phyloP scores from a whole-genome alignment of 2,888 invertebrate genomes.

The Drosophila ustulata region DNA sequence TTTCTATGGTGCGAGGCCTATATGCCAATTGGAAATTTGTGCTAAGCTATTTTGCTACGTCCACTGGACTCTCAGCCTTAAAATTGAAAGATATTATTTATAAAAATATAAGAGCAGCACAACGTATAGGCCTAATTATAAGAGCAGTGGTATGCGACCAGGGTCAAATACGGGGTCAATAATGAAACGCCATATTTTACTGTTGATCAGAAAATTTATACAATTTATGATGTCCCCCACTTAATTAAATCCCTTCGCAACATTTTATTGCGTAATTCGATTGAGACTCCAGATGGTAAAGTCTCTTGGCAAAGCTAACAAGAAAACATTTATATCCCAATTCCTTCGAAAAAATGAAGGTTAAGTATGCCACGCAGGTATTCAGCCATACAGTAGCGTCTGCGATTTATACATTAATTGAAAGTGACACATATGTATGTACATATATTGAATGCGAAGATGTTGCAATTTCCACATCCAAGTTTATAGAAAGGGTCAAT shows the following conservation, averaged over 20 bases:
- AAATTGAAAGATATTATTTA: not conserved
- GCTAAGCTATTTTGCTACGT: not conserved
- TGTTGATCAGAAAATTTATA: not conserved
- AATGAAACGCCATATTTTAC: not conserved
- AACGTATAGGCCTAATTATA: not conserved
- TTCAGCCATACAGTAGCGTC: no score
- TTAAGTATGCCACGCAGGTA: no score
- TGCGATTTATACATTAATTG: no score
- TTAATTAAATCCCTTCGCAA: not conserved
- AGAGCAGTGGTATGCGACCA: conserved; percentile 3
- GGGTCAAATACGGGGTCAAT: not conserved
- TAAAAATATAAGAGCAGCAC: no score
- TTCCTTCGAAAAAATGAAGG: no score
- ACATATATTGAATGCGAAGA: no score
- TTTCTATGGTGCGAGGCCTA: conserved; percentile 1
- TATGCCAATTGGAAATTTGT: conserved; percentile 5
- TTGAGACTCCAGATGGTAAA: conserved; percentile 13
- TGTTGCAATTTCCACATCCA: no score
- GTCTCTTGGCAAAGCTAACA: conserved; percentile 1
- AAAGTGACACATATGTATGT: no score
- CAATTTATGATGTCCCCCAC: conserved; percentile 1
- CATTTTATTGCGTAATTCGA: not conserved
- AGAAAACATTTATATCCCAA: no score
- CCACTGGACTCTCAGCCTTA: not conserved
- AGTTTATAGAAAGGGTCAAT: no score